phyloP scores from a whole-genome alignment of 1,140 invertebrate genomes.

The Trachelipus rathkii region DNA sequence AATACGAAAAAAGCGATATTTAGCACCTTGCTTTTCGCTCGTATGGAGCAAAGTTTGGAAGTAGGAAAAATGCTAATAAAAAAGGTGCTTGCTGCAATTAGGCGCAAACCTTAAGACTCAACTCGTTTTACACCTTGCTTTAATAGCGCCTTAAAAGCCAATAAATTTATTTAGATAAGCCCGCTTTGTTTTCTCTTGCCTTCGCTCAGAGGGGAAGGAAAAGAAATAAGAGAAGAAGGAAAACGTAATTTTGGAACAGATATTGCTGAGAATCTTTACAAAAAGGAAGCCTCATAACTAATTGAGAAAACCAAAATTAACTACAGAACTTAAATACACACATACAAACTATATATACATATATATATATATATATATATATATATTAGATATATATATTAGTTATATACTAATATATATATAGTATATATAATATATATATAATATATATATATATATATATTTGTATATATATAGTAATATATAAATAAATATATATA shows the following conservation, averaged over 20 bases:
- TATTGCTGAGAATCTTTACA: no score
- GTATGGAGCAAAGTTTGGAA: background rate
- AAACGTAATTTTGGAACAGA: background rate
- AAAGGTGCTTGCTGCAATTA: conserved; percentile 1
- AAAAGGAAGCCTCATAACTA: background rate
- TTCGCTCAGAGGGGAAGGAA: background rate
- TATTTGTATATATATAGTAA: no score
- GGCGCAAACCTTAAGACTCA: background rate
- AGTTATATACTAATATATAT: no score
- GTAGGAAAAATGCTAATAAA: background rate
- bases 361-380: no score
- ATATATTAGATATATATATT: no score
- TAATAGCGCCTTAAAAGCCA: conserved; percentile 5
- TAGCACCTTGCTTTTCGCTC: background rate
- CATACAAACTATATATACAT: no score
- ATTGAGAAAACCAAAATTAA: no score
- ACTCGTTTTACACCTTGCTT: conserved; percentile 4
- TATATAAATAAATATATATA: no score
- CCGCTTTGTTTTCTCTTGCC: background rate
- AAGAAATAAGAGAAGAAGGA: background rate
- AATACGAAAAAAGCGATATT: background rate
- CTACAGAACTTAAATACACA: no score
- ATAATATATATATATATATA: no score
- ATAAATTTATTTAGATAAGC: conserved; percentile 12
- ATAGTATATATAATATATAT: no score